These are phyloP conservation scores for Ceratothoa steindachneri DNA, from an alignment of 2,888 invertebrate genomes.

Conservation along the genomic window DNA sequence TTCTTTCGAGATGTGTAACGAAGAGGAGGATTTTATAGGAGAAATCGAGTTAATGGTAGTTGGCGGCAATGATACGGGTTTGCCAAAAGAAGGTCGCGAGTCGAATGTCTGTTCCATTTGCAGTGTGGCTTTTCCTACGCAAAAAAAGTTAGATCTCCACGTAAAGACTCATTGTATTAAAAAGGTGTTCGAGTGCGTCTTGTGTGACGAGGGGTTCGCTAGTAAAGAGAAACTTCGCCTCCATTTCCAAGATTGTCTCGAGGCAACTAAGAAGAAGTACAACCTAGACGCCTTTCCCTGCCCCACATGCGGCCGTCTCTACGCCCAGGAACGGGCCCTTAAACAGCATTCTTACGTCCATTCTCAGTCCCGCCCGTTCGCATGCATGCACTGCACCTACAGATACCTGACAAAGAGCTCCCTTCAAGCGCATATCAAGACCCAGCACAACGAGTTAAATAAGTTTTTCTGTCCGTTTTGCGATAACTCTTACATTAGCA, in stretches of 20 bases:
- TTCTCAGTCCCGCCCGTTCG: neutral
- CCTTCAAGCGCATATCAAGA: neutral
- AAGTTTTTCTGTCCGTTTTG: constrained; percentile 1
- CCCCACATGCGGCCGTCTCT: neutral
- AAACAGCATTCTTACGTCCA: constrained; percentile 5
- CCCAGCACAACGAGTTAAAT: neutral
- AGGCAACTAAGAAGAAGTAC: constrained; percentile 1
- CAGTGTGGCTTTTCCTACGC: neutral
- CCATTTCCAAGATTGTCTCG: neutral
- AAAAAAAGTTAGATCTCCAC: neutral
- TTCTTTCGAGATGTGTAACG: neutral
- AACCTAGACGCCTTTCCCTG: neutral
- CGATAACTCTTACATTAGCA: neutral
- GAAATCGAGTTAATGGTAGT: constrained; percentile 1
- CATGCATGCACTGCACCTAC: neutral
- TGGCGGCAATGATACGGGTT: neutral
- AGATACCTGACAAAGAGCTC: neutral
- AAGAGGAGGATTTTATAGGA: neutral
- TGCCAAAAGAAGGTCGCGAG: neutral
- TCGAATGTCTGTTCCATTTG: neutral
- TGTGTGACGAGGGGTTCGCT: neutral
- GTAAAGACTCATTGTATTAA: neutral
- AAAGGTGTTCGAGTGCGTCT: neutral
- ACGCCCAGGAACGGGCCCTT: neutral
- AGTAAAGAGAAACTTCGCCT: neutral